Conservation (phyloP, 2,888 invertebrate genomes). For the Tipula confusa region DNA sequence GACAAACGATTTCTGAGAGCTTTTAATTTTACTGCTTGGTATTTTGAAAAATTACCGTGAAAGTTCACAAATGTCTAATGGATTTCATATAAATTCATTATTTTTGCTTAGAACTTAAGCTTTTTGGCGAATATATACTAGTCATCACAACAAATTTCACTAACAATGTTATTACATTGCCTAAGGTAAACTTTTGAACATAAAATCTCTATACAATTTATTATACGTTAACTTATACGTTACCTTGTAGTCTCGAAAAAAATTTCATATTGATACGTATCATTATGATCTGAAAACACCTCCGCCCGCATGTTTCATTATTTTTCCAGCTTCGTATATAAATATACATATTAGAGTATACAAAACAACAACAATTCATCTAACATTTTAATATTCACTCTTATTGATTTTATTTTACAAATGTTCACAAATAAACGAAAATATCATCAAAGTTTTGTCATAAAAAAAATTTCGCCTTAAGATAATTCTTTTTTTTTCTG, state of each 20-base stretch:
- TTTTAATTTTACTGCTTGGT: no score
- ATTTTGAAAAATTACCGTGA: no score
- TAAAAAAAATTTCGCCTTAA: neutral
- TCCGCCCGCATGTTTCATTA: neutral
- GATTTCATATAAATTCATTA: no score
- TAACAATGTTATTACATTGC: no score
- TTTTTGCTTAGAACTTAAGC: no score
- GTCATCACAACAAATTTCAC: no score
- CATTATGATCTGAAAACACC: neutral
- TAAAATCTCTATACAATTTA: neutral
- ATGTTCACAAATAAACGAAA: constrained; percentile 12
- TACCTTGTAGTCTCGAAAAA: neutral
- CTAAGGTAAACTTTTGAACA: no score
- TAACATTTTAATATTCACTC: constrained; percentile 12
- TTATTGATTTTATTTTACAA: constrained; percentile 25
- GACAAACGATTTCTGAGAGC: no score
- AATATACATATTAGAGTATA: neutral
- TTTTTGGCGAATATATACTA: no score
- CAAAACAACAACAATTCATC: neutral
- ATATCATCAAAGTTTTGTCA: constrained; percentile 12
- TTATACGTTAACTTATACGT: neutral
- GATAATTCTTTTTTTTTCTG: neutral
- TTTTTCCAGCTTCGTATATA: neutral
- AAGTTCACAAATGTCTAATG: no score
- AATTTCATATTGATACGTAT: neutral